These are phyloP conservation scores for Spodoptera litura DNA, from an alignment of 1,140 invertebrate genomes.

Conservation along the genomic window DNA sequence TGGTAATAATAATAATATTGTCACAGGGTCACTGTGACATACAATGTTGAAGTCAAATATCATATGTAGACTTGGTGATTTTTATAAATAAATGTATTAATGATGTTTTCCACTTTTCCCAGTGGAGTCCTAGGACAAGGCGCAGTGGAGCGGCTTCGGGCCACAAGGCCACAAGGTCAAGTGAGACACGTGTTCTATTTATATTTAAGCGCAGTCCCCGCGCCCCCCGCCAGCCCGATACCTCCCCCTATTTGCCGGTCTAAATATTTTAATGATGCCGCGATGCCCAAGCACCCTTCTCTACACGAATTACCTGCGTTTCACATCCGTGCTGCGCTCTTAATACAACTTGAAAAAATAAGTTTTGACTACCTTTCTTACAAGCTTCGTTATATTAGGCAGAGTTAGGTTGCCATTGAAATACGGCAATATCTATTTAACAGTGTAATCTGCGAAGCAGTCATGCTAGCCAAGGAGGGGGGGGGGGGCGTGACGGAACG, in stretches of 20 bases:
- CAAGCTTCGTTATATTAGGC: not conserved
- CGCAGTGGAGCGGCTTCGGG: not conserved
- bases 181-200: slow-evolving; percentile 17
- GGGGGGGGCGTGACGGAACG: no score
- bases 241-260: not conserved
- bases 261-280: slow-evolving; percentile 33
- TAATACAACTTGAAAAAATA: not conserved
- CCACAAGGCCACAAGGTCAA: slow-evolving; percentile 17
- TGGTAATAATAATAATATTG: no score
- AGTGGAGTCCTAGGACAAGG: not conserved
- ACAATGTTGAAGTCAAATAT: no score
- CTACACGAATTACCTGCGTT: not conserved
- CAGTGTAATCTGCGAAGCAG: no score
- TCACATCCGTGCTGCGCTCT: not conserved
- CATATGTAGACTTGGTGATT: slow-evolving; percentile 7
- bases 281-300: not conserved
- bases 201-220: slow-evolving; percentile 8
- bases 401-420: no score
- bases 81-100: not conserved
- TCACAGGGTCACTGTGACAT: no score
- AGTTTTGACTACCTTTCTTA: not conserved
- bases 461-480: no score
- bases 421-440: no score
- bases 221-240: slow-evolving; percentile 1
- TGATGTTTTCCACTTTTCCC: no score